These are phyloP conservation scores for Kuschelorhynchus macadamiae DNA, from an alignment of 2,888 invertebrate species.

Conservation along the genomic window DNA sequence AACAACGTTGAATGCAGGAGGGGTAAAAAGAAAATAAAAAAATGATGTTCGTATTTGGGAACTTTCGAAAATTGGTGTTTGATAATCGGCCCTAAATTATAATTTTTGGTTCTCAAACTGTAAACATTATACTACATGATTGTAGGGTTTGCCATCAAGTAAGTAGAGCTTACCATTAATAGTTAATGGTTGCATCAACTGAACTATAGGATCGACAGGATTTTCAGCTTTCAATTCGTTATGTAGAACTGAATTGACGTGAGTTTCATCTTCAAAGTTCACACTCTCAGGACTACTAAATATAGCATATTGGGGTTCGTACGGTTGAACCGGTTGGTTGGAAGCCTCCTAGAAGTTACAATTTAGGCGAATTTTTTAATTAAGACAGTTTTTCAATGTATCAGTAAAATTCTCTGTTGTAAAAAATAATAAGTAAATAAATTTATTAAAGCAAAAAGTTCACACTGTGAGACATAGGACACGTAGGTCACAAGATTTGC, in stretches of 20 bases:
- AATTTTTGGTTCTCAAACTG: too few species aligned
- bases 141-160: conserved; percentile 22
- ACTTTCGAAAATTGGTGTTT: too few species aligned
- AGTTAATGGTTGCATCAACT: conserved; percentile 53
- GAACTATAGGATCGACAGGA: conserved; percentile 60
- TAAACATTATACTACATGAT: too few species aligned
- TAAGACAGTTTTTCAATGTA: conserved; percentile 17
- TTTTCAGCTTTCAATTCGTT: conserved; percentile 60
- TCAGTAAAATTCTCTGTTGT: not conserved
- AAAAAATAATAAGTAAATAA: too few species aligned
- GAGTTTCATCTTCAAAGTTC: conserved; percentile 64
- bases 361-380: conserved; percentile 18
- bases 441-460: too few species aligned
- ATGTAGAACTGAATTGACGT: conserved; percentile 60
- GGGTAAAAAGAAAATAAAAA: too few species aligned
- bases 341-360: conserved; percentile 68
- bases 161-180: conserved; percentile 64
- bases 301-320: conserved; percentile 62
- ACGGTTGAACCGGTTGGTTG: conserved; percentile 68
- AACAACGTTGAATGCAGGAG: too few species aligned
- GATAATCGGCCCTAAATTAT: too few species aligned
- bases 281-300: conserved; percentile 65
- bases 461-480: too few species aligned
- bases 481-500: too few species aligned
- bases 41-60: too few species aligned